These are phyloP conservation scores for Drosophila tristis DNA, from an alignment of 1,140 invertebrate species.

Conservation along the genomic window DNA sequence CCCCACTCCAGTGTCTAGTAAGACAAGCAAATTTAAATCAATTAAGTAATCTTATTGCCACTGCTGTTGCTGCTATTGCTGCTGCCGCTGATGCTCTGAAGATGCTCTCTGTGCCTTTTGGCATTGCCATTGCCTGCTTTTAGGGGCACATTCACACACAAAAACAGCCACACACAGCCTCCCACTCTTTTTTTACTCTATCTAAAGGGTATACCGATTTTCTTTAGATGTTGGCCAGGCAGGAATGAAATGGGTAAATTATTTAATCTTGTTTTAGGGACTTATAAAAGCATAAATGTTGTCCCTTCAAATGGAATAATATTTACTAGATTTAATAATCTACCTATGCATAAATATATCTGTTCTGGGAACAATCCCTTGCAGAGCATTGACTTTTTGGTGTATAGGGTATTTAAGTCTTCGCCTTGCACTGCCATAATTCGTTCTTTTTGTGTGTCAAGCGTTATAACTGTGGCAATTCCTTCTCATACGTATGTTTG, in stretches of 20 bases:
- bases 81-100: slow-evolving; percentile 20
- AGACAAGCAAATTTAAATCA: slow-evolving; percentile 81
- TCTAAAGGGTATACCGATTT: too few species aligned
- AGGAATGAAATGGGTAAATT: too few species aligned
- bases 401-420: too few species aligned
- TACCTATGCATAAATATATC: too few species aligned
- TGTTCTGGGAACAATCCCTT: too few species aligned
- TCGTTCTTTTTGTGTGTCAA: slow-evolving; percentile 48
- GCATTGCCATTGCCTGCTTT: slow-evolving; percentile 64
- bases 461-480: slow-evolving; percentile 69
- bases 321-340: too few species aligned
- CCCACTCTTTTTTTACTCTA: slow-evolving; percentile 8
- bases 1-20: slow-evolving; percentile 25
- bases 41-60: slow-evolving; percentile 80
- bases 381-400: rapidly evolving
- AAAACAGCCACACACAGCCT: slow-evolving; percentile 6
- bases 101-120: slow-evolving; percentile 44
- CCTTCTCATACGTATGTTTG: slow-evolving; percentile 32
- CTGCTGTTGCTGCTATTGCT: slow-evolving; percentile 36
- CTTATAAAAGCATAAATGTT: too few species aligned
- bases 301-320: too few species aligned
- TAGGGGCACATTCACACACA: slow-evolving; percentile 41
- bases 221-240: too few species aligned
- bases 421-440: too few species aligned
- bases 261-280: not conserved